Evolutionary conservation across 2,888 invertebrate genomes (phyloP).

Genomic region (Sphaerophoria taeniata): DNA sequence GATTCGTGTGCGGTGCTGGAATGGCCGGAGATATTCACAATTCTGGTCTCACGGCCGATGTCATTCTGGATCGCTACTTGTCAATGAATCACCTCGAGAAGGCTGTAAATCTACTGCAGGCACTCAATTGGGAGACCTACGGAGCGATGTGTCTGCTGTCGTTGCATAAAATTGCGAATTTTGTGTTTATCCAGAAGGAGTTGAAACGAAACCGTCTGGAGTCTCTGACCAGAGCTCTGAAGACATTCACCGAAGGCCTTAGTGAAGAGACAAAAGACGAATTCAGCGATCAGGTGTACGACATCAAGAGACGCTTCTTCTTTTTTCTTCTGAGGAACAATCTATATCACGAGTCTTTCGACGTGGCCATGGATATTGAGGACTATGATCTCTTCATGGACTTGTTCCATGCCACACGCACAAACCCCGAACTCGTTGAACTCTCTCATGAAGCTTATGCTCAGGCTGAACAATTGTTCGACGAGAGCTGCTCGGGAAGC

Average conservation of each 20-base stretch:
- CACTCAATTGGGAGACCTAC: constrained; percentile 91
- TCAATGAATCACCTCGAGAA: constrained; percentile 86
- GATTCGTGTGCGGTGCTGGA: constrained; percentile 84
- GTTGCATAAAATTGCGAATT: constrained; percentile 88
- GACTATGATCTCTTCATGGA: constrained; percentile 95
- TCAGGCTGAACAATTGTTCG: constrained; percentile 84
- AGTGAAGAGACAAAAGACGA: constrained; percentile 88
- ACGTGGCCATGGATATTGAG: constrained; percentile 92
- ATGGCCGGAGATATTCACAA: constrained; percentile 83
- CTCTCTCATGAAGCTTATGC: constrained; percentile 89
- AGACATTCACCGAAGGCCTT: constrained; percentile 89
- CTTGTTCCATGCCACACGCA: constrained; percentile 89
- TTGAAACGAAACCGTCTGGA: constrained; percentile 81
- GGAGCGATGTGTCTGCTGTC: constrained; percentile 90
- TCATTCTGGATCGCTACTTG: constrained; percentile 87
- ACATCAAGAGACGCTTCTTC: constrained; percentile 93
- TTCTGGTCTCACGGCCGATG: constrained; percentile 85
- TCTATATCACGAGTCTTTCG: constrained; percentile 91
- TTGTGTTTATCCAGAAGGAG: constrained; percentile 83
- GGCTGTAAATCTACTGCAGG: constrained; percentile 86
- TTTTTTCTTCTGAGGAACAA: constrained; percentile 91
- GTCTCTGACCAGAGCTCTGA: constrained; percentile 90
- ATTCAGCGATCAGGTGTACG: constrained; percentile 90
- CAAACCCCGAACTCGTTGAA: constrained; percentile 84
- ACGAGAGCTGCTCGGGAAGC: constrained; percentile 75